Base-by-base conservation (phyloP, 2,113 vertebrate genomes). In the Mungos mungo region DNA sequence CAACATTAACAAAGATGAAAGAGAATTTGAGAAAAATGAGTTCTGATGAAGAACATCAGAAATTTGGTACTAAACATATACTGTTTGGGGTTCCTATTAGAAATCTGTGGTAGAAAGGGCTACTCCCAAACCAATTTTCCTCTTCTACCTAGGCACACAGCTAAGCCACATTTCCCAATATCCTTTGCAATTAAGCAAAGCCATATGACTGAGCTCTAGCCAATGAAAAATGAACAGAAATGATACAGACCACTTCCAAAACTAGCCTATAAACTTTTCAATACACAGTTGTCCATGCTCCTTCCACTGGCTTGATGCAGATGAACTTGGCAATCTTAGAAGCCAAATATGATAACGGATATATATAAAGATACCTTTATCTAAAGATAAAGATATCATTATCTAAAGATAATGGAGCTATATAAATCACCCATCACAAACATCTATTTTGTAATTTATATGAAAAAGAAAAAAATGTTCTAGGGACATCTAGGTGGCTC, bases 401-500 rank as follows among this genome's bases (percentile, higher is more conserved):
- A 41, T 41, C 41, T 52, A 60, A 92, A 38, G 68, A 85, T 8
- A 50, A 27, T 35, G 9, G 1, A 66, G 60, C 7, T 52, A 7
- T 1, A 65, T 31, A 93, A 93, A 72, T 94, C 72, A 69, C 21
- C 41, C 52, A 93, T 23, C 45, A 41, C 68, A 92, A 93, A 86
- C 33, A 89, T 33, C 29, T 38, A 38, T 54, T 81, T 63, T 65
- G 14, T 66, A 81, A 41, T 60, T 68, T 41, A 47, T 66, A 66
- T 52, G 11, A 95, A 66, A 95, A 83, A 95, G 72, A 94, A 95
- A 82, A n/a, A 60, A 81, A 60, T 7, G 57, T 60, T 60, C 57
- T 60, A 60, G 57, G 57, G 21, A 19, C 57, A 25, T 60, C 21
- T 23, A 8, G 57, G 57, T 60, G 57, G 23, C 57, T 10, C 57